phyloP scores from a whole-genome alignment of 2,888 invertebrate genomes.

The Mythimna ferrago region DNA sequence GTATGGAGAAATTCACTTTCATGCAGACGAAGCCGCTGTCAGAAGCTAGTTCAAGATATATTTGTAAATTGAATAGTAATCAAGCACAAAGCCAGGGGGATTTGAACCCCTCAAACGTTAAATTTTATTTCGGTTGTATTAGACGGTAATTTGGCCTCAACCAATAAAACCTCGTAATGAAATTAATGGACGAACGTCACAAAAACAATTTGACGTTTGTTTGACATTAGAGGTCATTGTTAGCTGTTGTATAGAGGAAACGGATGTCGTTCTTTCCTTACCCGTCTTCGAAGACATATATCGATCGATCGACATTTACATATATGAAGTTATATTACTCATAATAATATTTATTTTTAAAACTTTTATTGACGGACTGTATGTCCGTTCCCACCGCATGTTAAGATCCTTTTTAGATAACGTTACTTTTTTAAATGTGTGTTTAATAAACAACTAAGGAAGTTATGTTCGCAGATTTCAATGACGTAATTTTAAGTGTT shows the following conservation, averaged over 20 bases:
- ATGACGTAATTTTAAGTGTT: conserved; percentile 36
- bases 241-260: conserved; percentile 70
- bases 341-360: conserved; percentile 41
- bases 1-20: no score
- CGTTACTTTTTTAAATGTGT: conserved; percentile 10
- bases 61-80: conserved; percentile 8
- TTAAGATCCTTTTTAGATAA: conserved; percentile 9
- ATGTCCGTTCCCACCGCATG: conserved; percentile 21
- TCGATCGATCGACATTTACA: conserved; percentile 73
- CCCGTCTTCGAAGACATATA: conserved; percentile 71
- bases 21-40: no score
- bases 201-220: conserved; percentile 61
- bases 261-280: conserved; percentile 75
- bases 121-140: conserved; percentile 47
- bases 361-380: conserved; percentile 19
- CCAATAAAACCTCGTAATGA: conserved; percentile 48
- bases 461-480: conserved; percentile 22
- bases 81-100: conserved; percentile 27
- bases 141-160: conserved; percentile 23
- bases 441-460: conserved; percentile 14
- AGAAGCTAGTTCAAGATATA: neutral
- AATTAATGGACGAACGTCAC: conserved; percentile 49
- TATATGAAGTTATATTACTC: conserved; percentile 59
- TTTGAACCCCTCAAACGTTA: conserved; percentile 47
- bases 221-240: conserved; percentile 71